These are phyloP conservation scores for Melanotaenia maccullochi DNA, from an alignment of 2,797 vertebrate species.

Conservation along the genomic window DNA sequence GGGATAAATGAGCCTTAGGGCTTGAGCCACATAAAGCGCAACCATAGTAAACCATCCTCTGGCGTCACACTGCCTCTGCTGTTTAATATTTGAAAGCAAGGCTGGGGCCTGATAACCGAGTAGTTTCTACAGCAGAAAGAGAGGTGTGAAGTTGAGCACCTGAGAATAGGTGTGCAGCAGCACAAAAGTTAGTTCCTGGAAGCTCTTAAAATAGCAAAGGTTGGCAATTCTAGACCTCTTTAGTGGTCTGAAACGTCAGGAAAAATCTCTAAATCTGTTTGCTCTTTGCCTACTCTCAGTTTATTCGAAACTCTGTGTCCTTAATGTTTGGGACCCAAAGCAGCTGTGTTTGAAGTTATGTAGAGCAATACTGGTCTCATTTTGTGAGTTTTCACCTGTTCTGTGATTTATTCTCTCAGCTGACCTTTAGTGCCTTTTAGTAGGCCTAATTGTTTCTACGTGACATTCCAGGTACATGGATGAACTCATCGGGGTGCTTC, in stretches of 20 bases:
- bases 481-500: neutral
- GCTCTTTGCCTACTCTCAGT: neutral
- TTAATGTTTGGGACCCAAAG: neutral
- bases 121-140: conserved; percentile 62
- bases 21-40: conserved; percentile 42
- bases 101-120: conserved; percentile 63
- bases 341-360: neutral
- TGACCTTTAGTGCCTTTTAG: no score
- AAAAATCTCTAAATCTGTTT: neutral
- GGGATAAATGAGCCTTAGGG: conserved; percentile 59
- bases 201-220: neutral
- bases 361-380: neutral
- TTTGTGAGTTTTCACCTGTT: neutral
- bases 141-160: conserved; percentile 46
- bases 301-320: neutral
- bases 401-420: neutral
- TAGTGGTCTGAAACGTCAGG: neutral
- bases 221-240: neutral
- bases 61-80: conserved; percentile 64
- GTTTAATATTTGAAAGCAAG: conserved; percentile 81
- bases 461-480: neutral
- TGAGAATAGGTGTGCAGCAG: conserved; percentile 2
- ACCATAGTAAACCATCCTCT: conserved; percentile 67
- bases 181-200: conserved; percentile 12
- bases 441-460: neutral